These are phyloP conservation scores for Gonioctena quinquepunctata DNA, from an alignment of 1,140 invertebrate genomes.

Conservation along the genomic window DNA sequence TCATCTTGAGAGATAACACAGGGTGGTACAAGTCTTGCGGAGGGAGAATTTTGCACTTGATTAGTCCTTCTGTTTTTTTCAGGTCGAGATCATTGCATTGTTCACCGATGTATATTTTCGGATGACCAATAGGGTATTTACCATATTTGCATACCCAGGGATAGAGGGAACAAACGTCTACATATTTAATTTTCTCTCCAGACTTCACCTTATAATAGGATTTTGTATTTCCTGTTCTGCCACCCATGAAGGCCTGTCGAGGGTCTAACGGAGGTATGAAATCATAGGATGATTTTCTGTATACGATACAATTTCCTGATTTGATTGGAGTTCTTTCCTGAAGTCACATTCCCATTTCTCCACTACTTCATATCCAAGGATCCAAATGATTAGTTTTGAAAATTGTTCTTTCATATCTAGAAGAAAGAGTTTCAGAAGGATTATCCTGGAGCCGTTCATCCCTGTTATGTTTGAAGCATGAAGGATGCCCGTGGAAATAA, in stretches of 20 bases:
- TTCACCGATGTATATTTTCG: conserved; percentile 27
- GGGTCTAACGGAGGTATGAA: neutral
- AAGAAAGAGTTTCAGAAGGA: neutral
- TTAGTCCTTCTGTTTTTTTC: conserved; percentile 33
- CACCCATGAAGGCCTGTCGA: conserved; percentile 41
- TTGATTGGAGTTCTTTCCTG: neutral
- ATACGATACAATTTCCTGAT: neutral
- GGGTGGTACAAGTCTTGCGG: conserved; percentile 47
- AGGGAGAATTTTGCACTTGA: conserved; percentile 47
- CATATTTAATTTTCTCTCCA: conserved; percentile 50
- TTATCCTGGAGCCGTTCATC: neutral
- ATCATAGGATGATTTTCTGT: neutral
- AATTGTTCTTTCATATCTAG: neutral
- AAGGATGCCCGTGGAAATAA: conserved; percentile 18
- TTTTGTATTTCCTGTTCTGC: conserved; percentile 46
- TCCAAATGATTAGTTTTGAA: neutral
- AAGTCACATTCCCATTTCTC: conserved; percentile 3
- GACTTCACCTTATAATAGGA: conserved; percentile 37
- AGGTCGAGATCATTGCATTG: conserved; percentile 15
- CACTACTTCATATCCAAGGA: neutral
- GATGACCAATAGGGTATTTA: conserved; percentile 52
- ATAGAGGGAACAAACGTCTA: conserved; percentile 53
- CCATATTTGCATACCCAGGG: conserved; percentile 46
- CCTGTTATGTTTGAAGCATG: neutral
- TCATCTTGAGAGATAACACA: conserved; percentile 39